Conservation (phyloP, 2,113 vertebrate species). For the Ahaetulla prasina region DNA sequence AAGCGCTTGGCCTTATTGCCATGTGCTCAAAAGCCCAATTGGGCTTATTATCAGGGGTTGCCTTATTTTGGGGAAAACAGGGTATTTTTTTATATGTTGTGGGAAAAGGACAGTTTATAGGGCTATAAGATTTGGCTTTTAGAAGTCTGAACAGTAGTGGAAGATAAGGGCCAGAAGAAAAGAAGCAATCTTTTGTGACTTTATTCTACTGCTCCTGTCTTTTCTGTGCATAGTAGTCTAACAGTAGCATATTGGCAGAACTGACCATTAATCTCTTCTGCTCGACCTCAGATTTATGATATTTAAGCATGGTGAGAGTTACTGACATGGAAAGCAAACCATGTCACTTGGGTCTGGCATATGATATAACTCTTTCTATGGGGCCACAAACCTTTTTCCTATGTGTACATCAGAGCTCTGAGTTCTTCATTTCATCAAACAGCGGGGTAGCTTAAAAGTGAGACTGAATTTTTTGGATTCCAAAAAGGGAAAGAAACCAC, state of each 20-base stretch:
- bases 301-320: not conserved
- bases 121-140: not conserved
- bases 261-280: not conserved
- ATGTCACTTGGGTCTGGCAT: not conserved
- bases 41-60: no score
- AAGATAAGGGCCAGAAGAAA: not conserved
- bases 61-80: no score
- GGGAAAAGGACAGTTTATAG: not conserved
- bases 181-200: not conserved
- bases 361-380: slow-evolving; percentile 18
- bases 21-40: no score
- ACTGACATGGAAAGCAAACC: not conserved
- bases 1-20: no score
- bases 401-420: slow-evolving; percentile 24
- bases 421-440: slow-evolving; percentile 32
- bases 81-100: no score
- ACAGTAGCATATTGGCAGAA: not conserved
- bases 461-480: not conserved
- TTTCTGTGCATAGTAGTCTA: not conserved
- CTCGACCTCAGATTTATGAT: not conserved
- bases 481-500: not conserved
- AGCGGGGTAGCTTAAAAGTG: not conserved
- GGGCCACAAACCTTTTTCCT: slow-evolving; percentile 30
- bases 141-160: not conserved
- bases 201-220: not conserved